Conservation (phyloP, 2,797 vertebrate species). For the Girardinus metallicus region DNA sequence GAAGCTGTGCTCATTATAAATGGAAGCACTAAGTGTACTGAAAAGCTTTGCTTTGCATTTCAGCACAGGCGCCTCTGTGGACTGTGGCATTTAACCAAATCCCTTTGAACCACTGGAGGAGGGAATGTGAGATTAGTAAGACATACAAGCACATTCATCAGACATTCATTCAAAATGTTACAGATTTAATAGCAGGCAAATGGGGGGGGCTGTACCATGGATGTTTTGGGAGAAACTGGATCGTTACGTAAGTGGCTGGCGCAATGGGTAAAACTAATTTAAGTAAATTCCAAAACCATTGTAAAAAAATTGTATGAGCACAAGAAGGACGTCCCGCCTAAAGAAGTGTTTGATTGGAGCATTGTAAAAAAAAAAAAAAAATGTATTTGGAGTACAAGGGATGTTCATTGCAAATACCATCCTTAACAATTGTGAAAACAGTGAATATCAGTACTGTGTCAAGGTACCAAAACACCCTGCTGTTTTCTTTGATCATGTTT, state of each 20-base stretch:
- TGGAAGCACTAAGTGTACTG: constrained; percentile 36
- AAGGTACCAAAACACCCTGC: neutral
- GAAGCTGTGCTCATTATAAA: constrained; percentile 45
- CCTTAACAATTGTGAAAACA: neutral
- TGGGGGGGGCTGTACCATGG: neutral
- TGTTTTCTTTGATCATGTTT: neutral
- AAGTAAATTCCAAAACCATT: neutral
- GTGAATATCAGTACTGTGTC: neutral
- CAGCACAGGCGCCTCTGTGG: constrained; percentile 36
- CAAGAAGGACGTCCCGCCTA: neutral
- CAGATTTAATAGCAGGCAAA: constrained; percentile 14
- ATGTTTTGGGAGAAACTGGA: neutral
- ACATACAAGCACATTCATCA: constrained; percentile 39
- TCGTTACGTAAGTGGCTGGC: neutral
- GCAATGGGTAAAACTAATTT: neutral
- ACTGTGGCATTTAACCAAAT: constrained; percentile 60
- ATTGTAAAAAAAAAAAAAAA: neutral
- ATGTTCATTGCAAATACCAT: neutral
- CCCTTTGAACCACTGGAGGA: constrained; percentile 46
- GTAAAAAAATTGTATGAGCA: neutral
- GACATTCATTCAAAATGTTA: constrained; percentile 25
- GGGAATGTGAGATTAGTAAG: constrained; percentile 32
- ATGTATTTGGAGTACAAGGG: neutral
- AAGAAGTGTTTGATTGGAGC: neutral
- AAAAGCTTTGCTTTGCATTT: constrained; percentile 35